Evolutionary conservation across 1,140 invertebrate species (phyloP).

Genomic region (Caenorhabditis elegans): WBcel235 BX284604.4:7894001-7894500

Average conservation of each 20-base stretch:
- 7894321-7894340: constrained; percentile 85
- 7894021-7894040: neutral
- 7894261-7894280: constrained; percentile 71
- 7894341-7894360: constrained; percentile 77
- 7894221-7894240: too few species aligned
- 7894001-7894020: neutral
- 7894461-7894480: constrained; percentile 92
- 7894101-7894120: neutral
- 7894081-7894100: neutral
- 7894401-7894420: constrained; percentile 81
- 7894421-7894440: constrained; percentile 91
- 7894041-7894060: neutral
- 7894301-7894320: constrained; percentile 93
- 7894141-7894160: constrained; percentile 2
- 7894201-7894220: neutral
- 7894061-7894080: neutral
- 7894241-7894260: too few species aligned
- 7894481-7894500: constrained; percentile 85
- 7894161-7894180: constrained; percentile 30
- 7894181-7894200: neutral
- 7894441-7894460: constrained; percentile 79
- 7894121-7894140: neutral
- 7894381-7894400: neutral
- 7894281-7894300: constrained; percentile 97
- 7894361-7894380: neutral